Base-by-base conservation (phyloP, 1,140 invertebrate genomes). In the Cherax destructor region DNA sequence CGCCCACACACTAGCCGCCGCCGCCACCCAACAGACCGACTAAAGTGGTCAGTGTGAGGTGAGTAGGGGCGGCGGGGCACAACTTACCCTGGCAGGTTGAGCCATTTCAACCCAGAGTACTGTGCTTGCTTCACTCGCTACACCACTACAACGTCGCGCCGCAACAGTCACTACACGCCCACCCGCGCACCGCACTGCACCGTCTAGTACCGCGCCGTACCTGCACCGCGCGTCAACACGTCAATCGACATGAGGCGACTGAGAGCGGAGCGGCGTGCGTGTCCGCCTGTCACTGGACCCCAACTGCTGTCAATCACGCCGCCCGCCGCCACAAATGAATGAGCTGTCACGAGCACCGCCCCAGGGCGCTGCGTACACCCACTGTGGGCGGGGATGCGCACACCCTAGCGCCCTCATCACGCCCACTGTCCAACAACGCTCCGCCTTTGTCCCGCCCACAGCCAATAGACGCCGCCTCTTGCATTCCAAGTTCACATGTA, bases 261-360 rank as follows among this genome's bases (percentile, higher is more conserved):
- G 91, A 92, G 91, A 89, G 86, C 91, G 86, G 87, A 92, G 92
- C 92, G 89, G 91, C 92, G 91, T 93, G 92, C 92, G 92, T 93
- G 91, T 93, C 91, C 91, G 92, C 92, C 91, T 93, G 92, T 93
- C 92, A 93, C 92, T 93, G 92, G 88, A 92, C 91, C 92, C 91
- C 92, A 93, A 93, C 92, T 93, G 92, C 92, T 93, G 92, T 93
- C 92, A 93, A 93, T 93, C 92, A 93, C 91, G 85, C 91, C 91
- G 86, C 77, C 92, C 88, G 91, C 91, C 91, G 91, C 92, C 92
- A 92, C 92, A 93, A 93, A 93, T 93, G 92, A 93, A 93, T 93
- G 92, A 93, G 91, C 92, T 93, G 92, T 93, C 92, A 93, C 91
- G 91, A 91, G 90, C 85, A 91, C 90, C 90, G 90, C 90, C 90